These are phyloP conservation scores for Dicyrtomina minuta DNA, from an alignment of 2,888 invertebrate species.

Conservation along the genomic window DNA sequence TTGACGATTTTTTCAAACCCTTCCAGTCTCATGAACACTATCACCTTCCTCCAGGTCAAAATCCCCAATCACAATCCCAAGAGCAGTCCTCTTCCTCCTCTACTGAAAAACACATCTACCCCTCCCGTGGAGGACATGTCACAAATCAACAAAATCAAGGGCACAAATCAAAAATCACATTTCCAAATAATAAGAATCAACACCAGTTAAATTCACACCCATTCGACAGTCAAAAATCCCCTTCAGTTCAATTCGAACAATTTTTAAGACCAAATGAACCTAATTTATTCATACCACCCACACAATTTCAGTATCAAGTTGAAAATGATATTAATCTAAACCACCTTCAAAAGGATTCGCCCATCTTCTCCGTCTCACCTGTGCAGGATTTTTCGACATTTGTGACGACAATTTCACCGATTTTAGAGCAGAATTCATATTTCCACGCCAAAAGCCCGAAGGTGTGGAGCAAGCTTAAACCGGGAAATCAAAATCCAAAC, in stretches of 20 bases:
- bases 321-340: too few species aligned
- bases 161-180: conserved; percentile 1
- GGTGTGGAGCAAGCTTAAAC: conserved; percentile 24
- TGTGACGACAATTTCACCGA: conserved; percentile 33
- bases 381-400: conserved; percentile 34
- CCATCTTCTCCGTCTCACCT: conserved; percentile 31
- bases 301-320: too few species aligned
- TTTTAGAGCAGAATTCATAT: conserved; percentile 27
- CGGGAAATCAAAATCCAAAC: too few species aligned
- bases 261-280: conserved; percentile 26
- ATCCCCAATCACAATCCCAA: not conserved
- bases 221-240: conserved; percentile 29
- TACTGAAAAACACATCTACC: not conserved
- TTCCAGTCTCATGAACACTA: conserved; percentile 24
- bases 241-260: conserved; percentile 24
- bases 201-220: too few species aligned
- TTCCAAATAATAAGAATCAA: conserved; percentile 6
- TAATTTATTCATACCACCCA: too few species aligned
- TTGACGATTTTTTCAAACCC: conserved; percentile 52
- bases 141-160: not conserved
- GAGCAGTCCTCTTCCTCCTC: not conserved
- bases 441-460: conserved; percentile 11
- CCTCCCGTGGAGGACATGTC: not conserved
- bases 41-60: not conserved
- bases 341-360: too few species aligned